Percentiles rank a stretch among this genome's conserved stretches.
phyloP scores from a whole-genome alignment of 1,140 invertebrate species.

The Trachelipus rathkii region DNA sequence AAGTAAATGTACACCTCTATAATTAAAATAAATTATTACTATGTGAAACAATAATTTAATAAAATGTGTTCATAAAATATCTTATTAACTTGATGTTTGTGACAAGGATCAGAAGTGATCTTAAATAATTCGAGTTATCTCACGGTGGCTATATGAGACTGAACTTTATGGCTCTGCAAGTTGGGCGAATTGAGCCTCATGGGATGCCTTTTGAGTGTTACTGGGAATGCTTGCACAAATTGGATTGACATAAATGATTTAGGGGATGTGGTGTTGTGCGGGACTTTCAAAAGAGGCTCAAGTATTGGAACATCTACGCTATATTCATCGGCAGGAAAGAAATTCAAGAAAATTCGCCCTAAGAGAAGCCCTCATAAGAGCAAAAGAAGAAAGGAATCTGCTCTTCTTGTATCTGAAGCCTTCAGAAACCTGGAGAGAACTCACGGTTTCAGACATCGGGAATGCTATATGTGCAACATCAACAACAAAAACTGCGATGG shows the following conservation, averaged over 20 bases:
- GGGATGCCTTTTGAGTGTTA: constrained; percentile 39
- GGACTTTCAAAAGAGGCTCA: constrained; percentile 14
- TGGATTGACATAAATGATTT: constrained; percentile 31
- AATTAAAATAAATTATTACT: no score
- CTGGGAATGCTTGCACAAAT: constrained; percentile 38
- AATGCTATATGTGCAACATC: constrained; percentile 40
- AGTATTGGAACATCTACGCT: constrained; percentile 24
- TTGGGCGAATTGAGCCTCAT: no score
- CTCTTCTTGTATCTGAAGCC: constrained; percentile 37
- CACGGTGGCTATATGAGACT: no score
- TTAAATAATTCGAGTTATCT: no score
- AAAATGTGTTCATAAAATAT: no score
- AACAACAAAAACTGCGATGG: constrained; percentile 38
- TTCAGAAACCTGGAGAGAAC: constrained; percentile 34
- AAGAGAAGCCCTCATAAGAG: constrained; percentile 23
- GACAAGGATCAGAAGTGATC: no score
- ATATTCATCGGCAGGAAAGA: constrained; percentile 19
- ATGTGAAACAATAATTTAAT: no score
- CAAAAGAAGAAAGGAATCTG: no score
- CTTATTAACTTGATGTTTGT: no score
- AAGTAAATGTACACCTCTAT: no score
- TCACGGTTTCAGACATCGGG: constrained; percentile 36
- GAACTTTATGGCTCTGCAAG: no score
- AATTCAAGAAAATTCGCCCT: background rate
- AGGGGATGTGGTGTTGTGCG: constrained; percentile 22